Conservation (phyloP, 2,888 invertebrate genomes). For the Allacma fusca region DNA sequence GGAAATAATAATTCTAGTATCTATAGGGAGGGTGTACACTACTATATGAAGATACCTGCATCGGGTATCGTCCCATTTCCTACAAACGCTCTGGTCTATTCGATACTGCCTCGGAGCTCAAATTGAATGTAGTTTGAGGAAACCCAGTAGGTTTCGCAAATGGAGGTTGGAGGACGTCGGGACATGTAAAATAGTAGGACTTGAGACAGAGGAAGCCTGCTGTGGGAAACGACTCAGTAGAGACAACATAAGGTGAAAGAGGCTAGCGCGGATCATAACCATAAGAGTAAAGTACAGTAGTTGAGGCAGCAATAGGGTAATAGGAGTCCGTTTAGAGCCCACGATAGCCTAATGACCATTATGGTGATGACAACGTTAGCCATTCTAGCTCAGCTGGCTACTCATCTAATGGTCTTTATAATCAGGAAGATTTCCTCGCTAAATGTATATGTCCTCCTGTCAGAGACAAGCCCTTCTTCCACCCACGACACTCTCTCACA, state of each 20-base stretch:
- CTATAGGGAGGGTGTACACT: too few relatives aligned
- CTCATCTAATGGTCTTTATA: constrained; percentile 7
- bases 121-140: too few relatives aligned
- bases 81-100: too few relatives aligned
- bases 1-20: too few relatives aligned
- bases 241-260: constrained; percentile 34
- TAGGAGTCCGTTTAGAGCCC: constrained; percentile 30
- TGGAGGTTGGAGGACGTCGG: too few relatives aligned
- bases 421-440: not conserved
- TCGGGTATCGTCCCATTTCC: too few relatives aligned
- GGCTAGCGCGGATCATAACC: constrained; percentile 31
- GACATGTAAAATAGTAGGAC: too few relatives aligned
- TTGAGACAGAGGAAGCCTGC: not conserved
- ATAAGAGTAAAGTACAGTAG: constrained; percentile 32
- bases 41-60: too few relatives aligned
- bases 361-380: constrained; percentile 33
- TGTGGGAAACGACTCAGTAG: not conserved
- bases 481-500: not conserved
- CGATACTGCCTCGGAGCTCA: too few relatives aligned
- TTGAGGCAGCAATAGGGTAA: constrained; percentile 38
- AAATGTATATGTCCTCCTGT: not conserved
- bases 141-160: too few relatives aligned
- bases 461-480: not conserved
- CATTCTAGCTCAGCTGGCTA: constrained; percentile 36
- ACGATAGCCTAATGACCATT: constrained; percentile 41